These are phyloP conservation scores for Coccyzus lansbergi DNA, from an alignment of 2,797 vertebrate species.

Conservation along the genomic window DNA sequence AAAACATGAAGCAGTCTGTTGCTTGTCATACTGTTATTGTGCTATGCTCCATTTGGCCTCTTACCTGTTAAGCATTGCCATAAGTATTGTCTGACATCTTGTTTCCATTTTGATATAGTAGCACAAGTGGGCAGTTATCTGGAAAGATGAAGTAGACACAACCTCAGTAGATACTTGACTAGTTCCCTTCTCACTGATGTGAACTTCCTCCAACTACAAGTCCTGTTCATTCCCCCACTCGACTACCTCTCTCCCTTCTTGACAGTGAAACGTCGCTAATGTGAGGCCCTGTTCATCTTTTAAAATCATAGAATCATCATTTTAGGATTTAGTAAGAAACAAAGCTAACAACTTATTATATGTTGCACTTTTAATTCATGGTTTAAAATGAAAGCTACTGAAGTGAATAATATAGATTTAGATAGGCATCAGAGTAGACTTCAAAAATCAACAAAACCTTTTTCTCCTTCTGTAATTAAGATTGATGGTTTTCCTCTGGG, in stretches of 20 bases:
- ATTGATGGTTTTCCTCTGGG: neutral
- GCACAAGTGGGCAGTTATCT: neutral
- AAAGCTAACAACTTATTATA: neutral
- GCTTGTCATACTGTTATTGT: neutral
- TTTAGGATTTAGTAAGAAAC: neutral
- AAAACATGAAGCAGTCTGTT: neutral
- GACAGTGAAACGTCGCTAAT: neutral
- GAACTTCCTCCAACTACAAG: neutral
- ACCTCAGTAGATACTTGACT: neutral
- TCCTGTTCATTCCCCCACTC: neutral
- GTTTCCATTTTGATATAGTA: neutral
- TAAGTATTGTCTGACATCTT: neutral
- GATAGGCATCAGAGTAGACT: neutral
- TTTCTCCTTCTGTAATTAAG: neutral
- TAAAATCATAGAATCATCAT: neutral
- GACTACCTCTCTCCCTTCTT: neutral
- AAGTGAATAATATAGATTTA: conserved; percentile 20
- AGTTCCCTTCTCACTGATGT: neutral
- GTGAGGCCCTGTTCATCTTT: neutral
- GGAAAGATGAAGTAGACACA: neutral
- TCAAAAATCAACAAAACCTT: neutral
- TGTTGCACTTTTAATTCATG: conserved; percentile 3
- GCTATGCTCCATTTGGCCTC: neutral
- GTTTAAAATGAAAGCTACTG: neutral
- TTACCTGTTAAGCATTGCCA: neutral